Evolutionary conservation across 1,140 invertebrate species (phyloP).

Genomic region (Ceratosolen solmsi): DNA sequence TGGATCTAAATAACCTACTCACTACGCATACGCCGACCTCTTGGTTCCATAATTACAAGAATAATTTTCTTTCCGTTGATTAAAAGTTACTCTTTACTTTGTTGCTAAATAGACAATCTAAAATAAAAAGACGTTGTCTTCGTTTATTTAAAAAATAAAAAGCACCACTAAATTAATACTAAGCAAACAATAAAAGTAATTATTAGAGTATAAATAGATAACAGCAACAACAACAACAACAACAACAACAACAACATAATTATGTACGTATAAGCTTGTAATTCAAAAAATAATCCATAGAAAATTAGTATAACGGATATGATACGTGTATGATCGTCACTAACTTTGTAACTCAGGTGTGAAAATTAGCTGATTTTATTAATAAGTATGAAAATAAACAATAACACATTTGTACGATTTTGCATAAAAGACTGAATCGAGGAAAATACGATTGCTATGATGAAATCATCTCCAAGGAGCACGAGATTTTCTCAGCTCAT

Average conservation of each 20-base stretch:
- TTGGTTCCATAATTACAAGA: constrained; percentile 55
- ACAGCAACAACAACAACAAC: neutral
- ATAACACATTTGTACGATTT: neutral
- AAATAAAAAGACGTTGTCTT: constrained; percentile 31
- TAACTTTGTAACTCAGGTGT: neutral
- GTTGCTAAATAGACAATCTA: constrained; percentile 44
- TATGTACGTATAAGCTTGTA: neutral
- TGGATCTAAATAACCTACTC: constrained; percentile 52
- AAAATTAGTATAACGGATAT: too few species aligned
- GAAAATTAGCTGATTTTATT: neutral
- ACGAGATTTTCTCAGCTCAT: constrained; percentile 41
- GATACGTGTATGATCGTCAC: neutral
- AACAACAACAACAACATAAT: constrained; percentile 6
- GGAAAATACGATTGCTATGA: constrained; percentile 55
- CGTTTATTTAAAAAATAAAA: constrained; percentile 20
- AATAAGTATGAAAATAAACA: neutral
- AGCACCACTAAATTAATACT: neutral
- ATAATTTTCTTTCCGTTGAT: constrained; percentile 53
- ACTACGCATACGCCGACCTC: constrained; percentile 47
- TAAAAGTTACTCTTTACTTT: constrained; percentile 49
- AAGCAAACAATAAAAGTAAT: constrained; percentile 21
- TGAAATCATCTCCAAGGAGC: constrained; percentile 47
- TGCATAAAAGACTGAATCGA: constrained; percentile 39
- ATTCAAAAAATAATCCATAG: too few species aligned
- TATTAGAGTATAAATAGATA: neutral